These are phyloP conservation scores for Periparus ater DNA, from an alignment of 2,797 vertebrate species.

Conservation along the genomic window DNA sequence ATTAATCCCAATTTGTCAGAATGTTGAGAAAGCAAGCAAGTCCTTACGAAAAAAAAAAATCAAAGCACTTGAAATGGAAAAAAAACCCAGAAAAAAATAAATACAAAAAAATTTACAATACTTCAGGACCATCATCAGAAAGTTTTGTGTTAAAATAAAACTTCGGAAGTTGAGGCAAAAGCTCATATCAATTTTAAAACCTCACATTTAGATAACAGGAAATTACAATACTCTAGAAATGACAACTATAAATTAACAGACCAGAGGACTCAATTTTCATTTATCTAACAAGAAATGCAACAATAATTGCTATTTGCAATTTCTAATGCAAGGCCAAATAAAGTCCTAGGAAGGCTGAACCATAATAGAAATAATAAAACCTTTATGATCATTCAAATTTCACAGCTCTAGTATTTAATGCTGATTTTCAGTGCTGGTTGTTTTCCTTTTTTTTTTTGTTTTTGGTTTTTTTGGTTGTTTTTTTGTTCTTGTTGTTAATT, in stretches of 20 bases:
- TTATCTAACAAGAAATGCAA: not conserved
- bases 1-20: slow-evolving; percentile 43
- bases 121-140: not conserved
- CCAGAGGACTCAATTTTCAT: not conserved
- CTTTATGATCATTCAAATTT: not conserved
- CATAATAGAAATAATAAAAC: not conserved
- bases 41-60: not conserved
- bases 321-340: not conserved
- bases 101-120: not conserved
- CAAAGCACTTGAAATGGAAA: not conserved
- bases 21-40: not conserved
- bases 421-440: not conserved
- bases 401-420: not conserved
- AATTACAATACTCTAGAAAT: not conserved
- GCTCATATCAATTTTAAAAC: not conserved
- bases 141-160: not conserved
- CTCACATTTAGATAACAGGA: not conserved
- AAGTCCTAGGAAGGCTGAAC: not conserved
- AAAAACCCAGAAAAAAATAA: not conserved
- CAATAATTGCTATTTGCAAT: not conserved
- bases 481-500: not conserved
- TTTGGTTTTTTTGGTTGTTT: not conserved
- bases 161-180: not conserved
- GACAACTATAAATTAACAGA: not conserved
- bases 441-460: not conserved